Conservation (phyloP, 2,113 vertebrate genomes). For the Ailuropoda melanoleuca region DNA sequence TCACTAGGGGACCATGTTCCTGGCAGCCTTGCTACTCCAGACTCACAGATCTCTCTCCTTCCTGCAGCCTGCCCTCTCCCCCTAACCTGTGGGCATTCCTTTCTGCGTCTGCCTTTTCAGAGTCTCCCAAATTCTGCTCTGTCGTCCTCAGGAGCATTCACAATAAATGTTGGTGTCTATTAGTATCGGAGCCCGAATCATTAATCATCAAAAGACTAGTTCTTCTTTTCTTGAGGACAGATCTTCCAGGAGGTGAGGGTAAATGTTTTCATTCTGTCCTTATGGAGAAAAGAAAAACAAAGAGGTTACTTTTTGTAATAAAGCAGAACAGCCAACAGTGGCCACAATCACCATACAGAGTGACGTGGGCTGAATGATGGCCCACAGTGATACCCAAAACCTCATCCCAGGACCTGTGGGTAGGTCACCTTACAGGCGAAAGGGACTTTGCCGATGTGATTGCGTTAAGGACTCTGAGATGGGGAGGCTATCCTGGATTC, state of each 20-base stretch:
- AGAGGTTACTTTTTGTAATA: neutral
- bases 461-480: neutral
- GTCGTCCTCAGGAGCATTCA: neutral
- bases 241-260: neutral
- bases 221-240: neutral
- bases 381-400: neutral
- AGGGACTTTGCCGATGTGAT: neutral
- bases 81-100: neutral
- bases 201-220: neutral
- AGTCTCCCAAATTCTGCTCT: neutral
- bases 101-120: neutral
- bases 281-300: neutral
- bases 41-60: neutral
- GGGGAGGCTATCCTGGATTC: neutral
- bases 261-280: neutral
- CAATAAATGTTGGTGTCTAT: neutral
- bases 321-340: neutral
- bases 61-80: too few relatives aligned
- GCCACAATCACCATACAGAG: neutral
- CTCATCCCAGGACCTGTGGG: neutral
- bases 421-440: neutral
- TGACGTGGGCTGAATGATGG: neutral
- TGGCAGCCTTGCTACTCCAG: neutral
- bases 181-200: neutral
- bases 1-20: neutral